A percentile compares a stretch with the other conserved stretches of the same genome.
These are phyloP conservation scores for Malurus leucopterus DNA, from an alignment of 2,797 vertebrate genomes.

Conservation along the genomic window DNA sequence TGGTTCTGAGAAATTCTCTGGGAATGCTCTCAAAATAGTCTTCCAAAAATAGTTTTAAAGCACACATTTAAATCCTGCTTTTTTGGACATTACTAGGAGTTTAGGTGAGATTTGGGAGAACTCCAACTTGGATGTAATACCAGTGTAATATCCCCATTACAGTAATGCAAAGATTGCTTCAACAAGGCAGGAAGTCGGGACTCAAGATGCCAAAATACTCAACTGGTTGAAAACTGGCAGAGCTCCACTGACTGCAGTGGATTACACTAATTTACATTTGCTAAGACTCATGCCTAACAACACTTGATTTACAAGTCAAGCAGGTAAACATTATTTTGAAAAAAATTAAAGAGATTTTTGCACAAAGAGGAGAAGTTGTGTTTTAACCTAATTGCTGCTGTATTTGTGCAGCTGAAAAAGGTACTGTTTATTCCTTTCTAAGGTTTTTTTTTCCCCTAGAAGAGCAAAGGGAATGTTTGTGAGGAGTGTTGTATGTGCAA, in stretches of 20 bases:
- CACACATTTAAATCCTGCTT: neutral
- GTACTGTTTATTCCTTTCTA: neutral
- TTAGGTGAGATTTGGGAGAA: neutral
- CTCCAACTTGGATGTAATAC: neutral
- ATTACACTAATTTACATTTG: neutral
- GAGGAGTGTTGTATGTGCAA: neutral
- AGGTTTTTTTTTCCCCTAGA: neutral
- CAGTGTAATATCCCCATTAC: neutral
- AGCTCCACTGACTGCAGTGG: neutral
- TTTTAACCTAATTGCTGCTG: neutral
- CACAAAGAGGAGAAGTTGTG: neutral
- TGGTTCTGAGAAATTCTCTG: neutral
- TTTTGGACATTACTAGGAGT: neutral
- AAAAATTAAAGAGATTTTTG: neutral
- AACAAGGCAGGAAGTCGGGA: neutral
- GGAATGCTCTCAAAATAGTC: neutral
- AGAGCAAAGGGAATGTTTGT: neutral
- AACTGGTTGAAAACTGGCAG: conserved; percentile 17
- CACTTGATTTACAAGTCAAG: neutral
- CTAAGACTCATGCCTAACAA: neutral
- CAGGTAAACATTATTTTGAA: neutral
- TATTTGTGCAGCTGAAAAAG: neutral
- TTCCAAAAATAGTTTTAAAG: conserved; percentile 10
- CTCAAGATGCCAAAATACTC: conserved; percentile 14
- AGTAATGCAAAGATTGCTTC: neutral